phyloP scores from a whole-genome alignment of 2,797 vertebrate genomes.

The Periophthalmus magnuspinnatus region DNA sequence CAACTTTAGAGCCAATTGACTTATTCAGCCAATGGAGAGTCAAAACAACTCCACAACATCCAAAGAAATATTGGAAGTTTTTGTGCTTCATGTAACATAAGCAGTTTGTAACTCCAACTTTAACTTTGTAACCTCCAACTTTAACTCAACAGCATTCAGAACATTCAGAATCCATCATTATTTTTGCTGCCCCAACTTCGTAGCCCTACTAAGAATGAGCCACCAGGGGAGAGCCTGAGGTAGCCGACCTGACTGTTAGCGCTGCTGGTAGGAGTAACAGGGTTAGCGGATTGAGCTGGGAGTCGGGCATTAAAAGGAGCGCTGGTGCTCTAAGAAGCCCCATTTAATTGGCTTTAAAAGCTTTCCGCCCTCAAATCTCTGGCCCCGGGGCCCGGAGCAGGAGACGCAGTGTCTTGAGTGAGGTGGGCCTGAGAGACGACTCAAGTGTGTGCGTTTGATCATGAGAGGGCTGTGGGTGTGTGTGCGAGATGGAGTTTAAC shows the following conservation, averaged over 20 bases:
- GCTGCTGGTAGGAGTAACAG: conserved; percentile 62
- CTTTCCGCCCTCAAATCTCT: conserved; percentile 82
- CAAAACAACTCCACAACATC: neutral
- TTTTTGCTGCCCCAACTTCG: conserved; percentile 27
- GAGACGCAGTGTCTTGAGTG: conserved; percentile 74
- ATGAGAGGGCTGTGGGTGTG: conserved; percentile 52
- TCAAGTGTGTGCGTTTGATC: conserved; percentile 70
- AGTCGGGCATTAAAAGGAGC: conserved; percentile 78
- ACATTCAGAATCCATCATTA: conserved; percentile 33
- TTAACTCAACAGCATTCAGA: conserved; percentile 22
- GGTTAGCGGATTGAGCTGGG: conserved; percentile 65
- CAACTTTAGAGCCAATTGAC: neutral
- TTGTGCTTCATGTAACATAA: neutral
- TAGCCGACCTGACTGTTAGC: conserved; percentile 55
- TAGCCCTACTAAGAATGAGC: conserved; percentile 34
- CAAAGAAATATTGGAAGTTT: neutral
- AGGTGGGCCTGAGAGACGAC: conserved; percentile 71
- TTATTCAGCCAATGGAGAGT: neutral
- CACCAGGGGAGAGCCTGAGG: conserved; percentile 41
- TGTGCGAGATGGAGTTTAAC: conserved; percentile 37
- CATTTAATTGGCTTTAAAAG: conserved; percentile 87
- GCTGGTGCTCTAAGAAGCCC: conserved; percentile 78
- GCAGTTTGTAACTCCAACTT: neutral
- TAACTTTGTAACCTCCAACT: conserved; percentile 16
- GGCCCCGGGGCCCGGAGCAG: conserved; percentile 75